These are phyloP conservation scores for Pecten maximus DNA, from an alignment of 2,888 invertebrate species.

Conservation along the genomic window DNA sequence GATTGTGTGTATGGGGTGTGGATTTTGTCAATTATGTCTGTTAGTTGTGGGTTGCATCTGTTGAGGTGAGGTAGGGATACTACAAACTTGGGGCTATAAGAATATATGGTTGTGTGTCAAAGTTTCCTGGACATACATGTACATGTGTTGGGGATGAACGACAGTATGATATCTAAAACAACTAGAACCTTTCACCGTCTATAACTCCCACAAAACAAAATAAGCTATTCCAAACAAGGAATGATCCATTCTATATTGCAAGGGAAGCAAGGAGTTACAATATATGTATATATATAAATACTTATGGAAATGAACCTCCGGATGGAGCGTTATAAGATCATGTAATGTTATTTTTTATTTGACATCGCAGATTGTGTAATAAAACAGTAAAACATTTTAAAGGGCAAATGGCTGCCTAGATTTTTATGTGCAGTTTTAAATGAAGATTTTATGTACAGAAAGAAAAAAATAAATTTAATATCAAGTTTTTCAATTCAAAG, in stretches of 20 bases:
- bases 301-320: neutral
- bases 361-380: constrained; percentile 24
- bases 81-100: too few relatives aligned
- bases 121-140: neutral
- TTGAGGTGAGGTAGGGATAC: neutral
- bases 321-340: neutral
- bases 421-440: neutral
- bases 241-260: neutral
- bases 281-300: neutral
- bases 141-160: neutral
- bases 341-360: neutral
- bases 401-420: neutral
- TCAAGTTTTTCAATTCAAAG: neutral
- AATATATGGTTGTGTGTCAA: neutral
- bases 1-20: neutral
- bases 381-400: neutral
- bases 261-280: neutral
- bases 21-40: neutral
- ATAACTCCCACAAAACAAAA: neutral
- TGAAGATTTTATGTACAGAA: neutral
- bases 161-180: neutral
- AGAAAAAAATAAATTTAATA: neutral
- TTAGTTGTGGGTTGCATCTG: neutral
- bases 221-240: neutral
- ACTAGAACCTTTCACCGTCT: neutral